These are phyloP conservation scores for Epinephelus cyanopodus DNA, from an alignment of 2,113 vertebrate species.

Conservation along the genomic window DNA sequence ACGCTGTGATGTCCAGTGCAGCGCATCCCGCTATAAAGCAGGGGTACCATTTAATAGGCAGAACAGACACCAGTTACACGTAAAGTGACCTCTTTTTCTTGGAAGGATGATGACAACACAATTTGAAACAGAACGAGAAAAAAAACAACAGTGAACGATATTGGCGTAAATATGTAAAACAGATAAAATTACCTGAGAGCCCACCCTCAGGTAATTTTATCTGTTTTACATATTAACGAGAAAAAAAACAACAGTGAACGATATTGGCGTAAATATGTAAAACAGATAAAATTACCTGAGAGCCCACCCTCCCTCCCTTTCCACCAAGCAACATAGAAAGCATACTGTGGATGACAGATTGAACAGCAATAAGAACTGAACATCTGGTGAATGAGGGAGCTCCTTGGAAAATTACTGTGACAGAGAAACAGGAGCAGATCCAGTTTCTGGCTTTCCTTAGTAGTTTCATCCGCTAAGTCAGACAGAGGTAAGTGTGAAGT, in stretches of 20 bases:
- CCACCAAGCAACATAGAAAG: constrained; percentile 18
- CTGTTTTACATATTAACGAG: no score
- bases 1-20: not conserved
- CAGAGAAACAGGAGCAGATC: constrained; percentile 5
- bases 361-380: constrained; percentile 43
- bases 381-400: constrained; percentile 46
- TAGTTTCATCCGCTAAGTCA: constrained; percentile 1
- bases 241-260: not conserved
- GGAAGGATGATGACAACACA: not conserved
- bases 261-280: constrained; percentile 34
- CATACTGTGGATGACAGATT: constrained; percentile 37
- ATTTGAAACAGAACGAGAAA: not conserved
- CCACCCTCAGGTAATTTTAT: no score
- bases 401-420: constrained; percentile 52
- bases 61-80: constrained; percentile 37
- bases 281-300: constrained; percentile 33
- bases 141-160: not conserved
- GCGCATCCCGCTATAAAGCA: not conserved
- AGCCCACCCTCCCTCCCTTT: not conserved
- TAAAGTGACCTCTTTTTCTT: constrained; percentile 17
- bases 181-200: constrained; percentile 21
- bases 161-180: constrained; percentile 39
- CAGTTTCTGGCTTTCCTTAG: constrained; percentile 1
- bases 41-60: constrained; percentile 20
- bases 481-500: not conserved